phyloP scores from a whole-genome alignment of 1,140 invertebrate species.

The Reticulitermes speratus region DNA sequence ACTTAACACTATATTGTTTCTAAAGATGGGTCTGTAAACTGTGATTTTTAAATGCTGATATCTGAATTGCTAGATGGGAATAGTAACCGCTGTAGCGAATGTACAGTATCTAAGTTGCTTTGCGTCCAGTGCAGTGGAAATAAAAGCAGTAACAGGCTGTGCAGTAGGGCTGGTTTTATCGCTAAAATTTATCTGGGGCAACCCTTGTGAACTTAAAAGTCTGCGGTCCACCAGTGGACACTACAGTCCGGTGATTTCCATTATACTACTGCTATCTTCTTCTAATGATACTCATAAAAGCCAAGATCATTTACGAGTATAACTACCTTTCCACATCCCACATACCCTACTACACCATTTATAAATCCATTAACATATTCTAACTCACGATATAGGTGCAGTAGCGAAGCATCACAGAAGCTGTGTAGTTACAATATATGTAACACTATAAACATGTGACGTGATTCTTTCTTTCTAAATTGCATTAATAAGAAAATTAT shows the following conservation, averaged over 20 bases:
- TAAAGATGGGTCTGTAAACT: neutral
- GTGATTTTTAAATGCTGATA: neutral
- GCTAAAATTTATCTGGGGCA: neutral
- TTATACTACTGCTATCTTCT: neutral
- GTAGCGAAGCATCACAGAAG: neutral
- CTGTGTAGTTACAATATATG: neutral
- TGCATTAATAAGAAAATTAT: neutral
- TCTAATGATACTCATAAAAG: slow-evolving; percentile 13
- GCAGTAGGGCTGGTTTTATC: neutral
- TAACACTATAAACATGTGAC: neutral
- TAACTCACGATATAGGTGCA: neutral
- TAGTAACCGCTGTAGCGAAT: neutral
- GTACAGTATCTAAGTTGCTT: neutral
- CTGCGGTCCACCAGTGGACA: neutral
- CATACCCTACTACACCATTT: neutral
- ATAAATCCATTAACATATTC: slow-evolving; percentile 1
- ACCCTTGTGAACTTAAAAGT: neutral
- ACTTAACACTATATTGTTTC: too few species aligned
- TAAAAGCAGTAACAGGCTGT: neutral
- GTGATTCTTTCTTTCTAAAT: neutral
- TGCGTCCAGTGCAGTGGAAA: neutral
- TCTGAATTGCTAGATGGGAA: neutral
- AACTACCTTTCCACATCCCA: neutral
- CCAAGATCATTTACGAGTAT: neutral
- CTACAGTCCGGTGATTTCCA: neutral